These are phyloP conservation scores for Ptychochromis oligacanthus DNA, from an alignment of 2,113 vertebrate species.

Conservation along the genomic window DNA sequence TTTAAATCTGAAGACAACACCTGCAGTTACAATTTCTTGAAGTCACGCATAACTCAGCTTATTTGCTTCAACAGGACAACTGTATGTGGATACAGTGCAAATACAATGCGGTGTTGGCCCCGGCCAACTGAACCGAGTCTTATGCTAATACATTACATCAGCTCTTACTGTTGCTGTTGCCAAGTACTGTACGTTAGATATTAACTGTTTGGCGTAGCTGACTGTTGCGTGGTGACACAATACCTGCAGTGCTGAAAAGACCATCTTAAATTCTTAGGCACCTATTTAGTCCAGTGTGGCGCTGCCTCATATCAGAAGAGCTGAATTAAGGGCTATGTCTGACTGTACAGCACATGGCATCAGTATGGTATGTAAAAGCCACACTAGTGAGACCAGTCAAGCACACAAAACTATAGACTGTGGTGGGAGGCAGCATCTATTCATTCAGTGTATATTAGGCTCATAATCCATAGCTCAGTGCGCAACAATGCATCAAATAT, in stretches of 20 bases:
- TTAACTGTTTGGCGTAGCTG: too few species aligned
- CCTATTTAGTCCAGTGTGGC: not conserved
- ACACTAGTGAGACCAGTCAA: not conserved
- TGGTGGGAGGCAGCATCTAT: not conserved
- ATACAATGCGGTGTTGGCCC: not conserved
- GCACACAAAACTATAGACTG: not conserved
- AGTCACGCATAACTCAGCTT: not conserved
- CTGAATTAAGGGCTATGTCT: not conserved
- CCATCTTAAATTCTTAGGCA: too few species aligned
- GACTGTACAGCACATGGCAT: not conserved
- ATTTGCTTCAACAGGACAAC: not conserved
- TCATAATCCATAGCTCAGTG: slow-evolving; percentile 2
- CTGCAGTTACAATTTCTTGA: too few species aligned
- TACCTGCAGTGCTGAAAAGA: too few species aligned
- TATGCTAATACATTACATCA: slow-evolving; percentile 21
- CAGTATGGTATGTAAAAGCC: not conserved
- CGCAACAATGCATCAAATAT: not conserved
- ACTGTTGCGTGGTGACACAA: too few species aligned
- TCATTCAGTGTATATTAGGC: not conserved
- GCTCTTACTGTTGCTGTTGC: not conserved
- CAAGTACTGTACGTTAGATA: not conserved
- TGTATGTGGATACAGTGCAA: not conserved
- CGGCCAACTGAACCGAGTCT: not conserved
- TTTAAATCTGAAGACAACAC: too few species aligned
- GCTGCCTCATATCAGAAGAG: slow-evolving; percentile 8